Conservation (phyloP, 2,888 invertebrate species). For the Drosophila dives region DNA sequence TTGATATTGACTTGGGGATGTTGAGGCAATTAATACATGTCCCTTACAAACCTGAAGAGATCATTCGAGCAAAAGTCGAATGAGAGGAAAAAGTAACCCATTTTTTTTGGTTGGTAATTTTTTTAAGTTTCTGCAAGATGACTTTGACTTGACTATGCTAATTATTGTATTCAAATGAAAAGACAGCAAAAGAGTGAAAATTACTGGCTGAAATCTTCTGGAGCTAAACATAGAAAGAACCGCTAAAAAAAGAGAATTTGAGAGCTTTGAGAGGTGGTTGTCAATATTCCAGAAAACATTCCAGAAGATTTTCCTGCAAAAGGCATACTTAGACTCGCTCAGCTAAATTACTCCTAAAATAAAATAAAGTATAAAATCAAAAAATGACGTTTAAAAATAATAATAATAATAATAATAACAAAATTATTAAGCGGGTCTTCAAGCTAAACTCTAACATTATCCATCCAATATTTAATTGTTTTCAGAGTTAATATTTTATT, state of each 20-base stretch:
- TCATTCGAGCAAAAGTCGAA: neutral
- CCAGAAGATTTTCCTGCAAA: neutral
- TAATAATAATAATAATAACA: neutral
- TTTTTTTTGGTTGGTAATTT: accelerated
- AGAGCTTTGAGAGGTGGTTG: neutral
- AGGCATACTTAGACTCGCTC: neutral
- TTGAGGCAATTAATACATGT: neutral
- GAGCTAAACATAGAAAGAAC: too few species aligned
- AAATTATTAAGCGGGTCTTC: neutral
- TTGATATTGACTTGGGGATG: neutral
- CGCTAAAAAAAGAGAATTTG: too few species aligned
- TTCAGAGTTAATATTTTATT: neutral
- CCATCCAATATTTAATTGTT: neutral
- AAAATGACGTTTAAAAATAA: neutral
- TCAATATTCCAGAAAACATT: neutral
- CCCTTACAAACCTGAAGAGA: neutral
- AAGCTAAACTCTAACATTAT: neutral
- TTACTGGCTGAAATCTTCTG: neutral
- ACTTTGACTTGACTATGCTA: too few species aligned
- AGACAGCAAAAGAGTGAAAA: neutral
- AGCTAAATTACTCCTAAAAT: neutral
- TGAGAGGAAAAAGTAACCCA: neutral
- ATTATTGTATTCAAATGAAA: neutral
- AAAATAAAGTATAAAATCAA: too few species aligned
- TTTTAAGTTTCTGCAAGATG: neutral